Base-by-base conservation (phyloP, 2,888 invertebrate genomes). In the Geotrupes spiniger region DNA sequence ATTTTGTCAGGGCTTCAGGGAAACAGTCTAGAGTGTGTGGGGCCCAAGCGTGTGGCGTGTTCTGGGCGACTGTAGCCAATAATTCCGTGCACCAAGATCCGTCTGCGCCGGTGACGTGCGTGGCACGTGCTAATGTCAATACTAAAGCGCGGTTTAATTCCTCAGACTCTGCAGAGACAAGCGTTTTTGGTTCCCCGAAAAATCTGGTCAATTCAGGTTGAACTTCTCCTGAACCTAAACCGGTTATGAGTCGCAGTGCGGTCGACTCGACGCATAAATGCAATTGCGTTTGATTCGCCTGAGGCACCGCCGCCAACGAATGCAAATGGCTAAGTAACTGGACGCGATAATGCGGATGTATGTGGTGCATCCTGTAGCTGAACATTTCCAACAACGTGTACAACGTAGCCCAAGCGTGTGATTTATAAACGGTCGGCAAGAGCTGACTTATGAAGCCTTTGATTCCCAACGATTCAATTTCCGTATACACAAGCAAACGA, bases 371-470 rank as follows among this genome's bases (percentile, higher is more conserved):
- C 36, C 97, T 81, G 70, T 95, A 95, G 51, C 92, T 93, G 71
- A 96, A 95, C 95, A 97, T 96, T 73, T 97, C 96, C 64, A 97
- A 72, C 27, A 97, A 75, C 0, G 94, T 95, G 69, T 96, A 94
- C n/a, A 97, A 77, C 45, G 93, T 95, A 14, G 92, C 92, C 94
- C 94, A 94, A 1, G 93, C 92, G 62, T 94, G 92, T 9, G 88
- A 87, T 70, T 92, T 92, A 68, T 92, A 92, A 28, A 94, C 94
- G 16, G 87, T 89, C 0, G 96, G 94, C 56, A 97, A 73, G 33
- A 96, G 73, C 73, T 94, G 93, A 87, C 92, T 89, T 59, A 96
- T 89, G 70, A 96, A 96, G 42, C 93, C 94, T 75, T 97, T 97
- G 53, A 97, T 95, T 21, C 97, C 96, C 40, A 97, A 78, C 10